Percentiles rank a stretch among this genome's conserved stretches.
These are phyloP conservation scores for Xylota sylvarum DNA, from an alignment of 2,888 invertebrate genomes.

Conservation along the genomic window DNA sequence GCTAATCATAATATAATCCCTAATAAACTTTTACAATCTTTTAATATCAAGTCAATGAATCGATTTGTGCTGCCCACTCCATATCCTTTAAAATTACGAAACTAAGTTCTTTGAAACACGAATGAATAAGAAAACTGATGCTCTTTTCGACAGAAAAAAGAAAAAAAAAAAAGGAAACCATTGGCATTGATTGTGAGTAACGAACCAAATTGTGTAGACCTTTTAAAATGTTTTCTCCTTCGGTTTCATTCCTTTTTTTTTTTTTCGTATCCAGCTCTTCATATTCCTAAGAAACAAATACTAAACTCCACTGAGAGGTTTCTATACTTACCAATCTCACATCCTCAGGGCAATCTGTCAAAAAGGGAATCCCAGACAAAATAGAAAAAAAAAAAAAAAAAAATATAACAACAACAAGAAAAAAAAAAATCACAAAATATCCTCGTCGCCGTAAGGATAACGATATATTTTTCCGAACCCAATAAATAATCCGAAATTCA, in stretches of 20 bases:
- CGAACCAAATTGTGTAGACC: constrained; percentile 62
- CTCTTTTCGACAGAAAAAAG: background rate
- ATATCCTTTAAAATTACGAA: constrained; percentile 7
- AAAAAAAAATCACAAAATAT: constrained; percentile 43
- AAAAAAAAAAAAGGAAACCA: constrained; percentile 28
- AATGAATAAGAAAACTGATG: constrained; percentile 23
- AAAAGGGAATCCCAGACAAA: constrained; percentile 65
- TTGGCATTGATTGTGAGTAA: constrained; percentile 52
- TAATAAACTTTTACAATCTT: constrained; percentile 27
- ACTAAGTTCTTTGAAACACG: constrained; percentile 13
- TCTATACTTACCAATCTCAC: constrained; percentile 47
- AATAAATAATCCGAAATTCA: constrained; percentile 73
- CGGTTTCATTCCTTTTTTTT: background rate
- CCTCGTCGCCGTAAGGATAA: constrained; percentile 59
- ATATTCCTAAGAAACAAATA: constrained; percentile 35
- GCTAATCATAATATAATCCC: constrained; percentile 32
- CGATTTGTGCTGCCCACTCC: constrained; percentile 16
- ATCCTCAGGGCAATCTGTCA: constrained; percentile 70
- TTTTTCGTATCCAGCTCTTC: background rate
- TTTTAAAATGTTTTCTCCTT: constrained; percentile 47
- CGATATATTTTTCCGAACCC: constrained; percentile 61
- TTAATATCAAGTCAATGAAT: constrained; percentile 12
- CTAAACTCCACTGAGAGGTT: constrained; percentile 26
- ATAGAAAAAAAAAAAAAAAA: constrained; percentile 43
- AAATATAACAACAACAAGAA: background rate